phyloP scores from a whole-genome alignment of 2,888 invertebrate species.

The Spicauda simplicius region DNA sequence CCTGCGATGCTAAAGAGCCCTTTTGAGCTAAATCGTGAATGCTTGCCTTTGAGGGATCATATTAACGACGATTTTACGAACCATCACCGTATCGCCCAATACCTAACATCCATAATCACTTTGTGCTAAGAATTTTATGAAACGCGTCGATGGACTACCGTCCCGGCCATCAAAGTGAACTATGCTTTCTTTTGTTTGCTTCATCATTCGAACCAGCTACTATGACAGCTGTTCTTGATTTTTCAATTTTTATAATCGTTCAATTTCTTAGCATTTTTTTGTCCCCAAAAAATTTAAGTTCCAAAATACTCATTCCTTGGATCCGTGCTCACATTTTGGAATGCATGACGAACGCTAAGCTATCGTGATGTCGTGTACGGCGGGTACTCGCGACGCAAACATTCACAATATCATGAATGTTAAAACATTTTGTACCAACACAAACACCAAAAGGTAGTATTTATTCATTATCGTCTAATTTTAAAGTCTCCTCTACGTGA shows the following conservation, averaged over 20 bases:
- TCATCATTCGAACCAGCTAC: constrained; percentile 71
- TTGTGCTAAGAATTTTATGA: constrained; percentile 75
- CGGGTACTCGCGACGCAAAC: constrained; percentile 68
- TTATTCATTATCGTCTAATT: constrained; percentile 73
- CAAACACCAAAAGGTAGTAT: constrained; percentile 79
- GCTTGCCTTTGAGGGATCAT: constrained; percentile 85
- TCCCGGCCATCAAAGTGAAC: constrained; percentile 51
- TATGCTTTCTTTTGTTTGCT: constrained; percentile 77
- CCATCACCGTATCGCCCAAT: constrained; percentile 81
- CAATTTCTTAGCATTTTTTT: constrained; percentile 44
- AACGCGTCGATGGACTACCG: constrained; percentile 56
- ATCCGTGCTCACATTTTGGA: constrained; percentile 69
- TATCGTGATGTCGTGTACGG: constrained; percentile 63
- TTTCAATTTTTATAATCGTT: constrained; percentile 47
- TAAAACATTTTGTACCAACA: constrained; percentile 77
- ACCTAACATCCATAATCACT: constrained; percentile 79
- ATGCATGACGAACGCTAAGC: constrained; percentile 75
- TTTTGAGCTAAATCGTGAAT: constrained; percentile 85
- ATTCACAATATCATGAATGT: constrained; percentile 77
- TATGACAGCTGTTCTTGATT: constrained; percentile 72
- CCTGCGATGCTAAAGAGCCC: constrained; percentile 85
- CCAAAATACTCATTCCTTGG: constrained; percentile 80
- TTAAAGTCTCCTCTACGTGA: constrained; percentile 55
- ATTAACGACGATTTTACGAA: constrained; percentile 82
- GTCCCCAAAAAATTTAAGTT: constrained; percentile 44